phyloP scores from a whole-genome alignment of 2,113 vertebrate species.

The Oreocharis arfaki region DNA sequence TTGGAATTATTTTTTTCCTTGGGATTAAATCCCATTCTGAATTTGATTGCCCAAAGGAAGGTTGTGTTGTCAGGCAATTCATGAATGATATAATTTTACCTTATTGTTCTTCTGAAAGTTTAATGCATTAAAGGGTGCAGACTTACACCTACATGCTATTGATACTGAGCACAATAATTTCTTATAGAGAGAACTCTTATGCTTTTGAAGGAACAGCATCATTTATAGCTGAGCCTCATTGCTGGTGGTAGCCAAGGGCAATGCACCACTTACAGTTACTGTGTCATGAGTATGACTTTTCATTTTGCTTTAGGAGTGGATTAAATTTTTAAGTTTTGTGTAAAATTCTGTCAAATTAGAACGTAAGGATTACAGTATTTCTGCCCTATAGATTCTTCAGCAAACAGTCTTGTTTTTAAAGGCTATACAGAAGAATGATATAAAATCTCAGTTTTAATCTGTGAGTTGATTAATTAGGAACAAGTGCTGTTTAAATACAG shows the following conservation, averaged over 20 bases:
- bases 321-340: neutral
- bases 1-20: neutral
- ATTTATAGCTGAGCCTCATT: neutral
- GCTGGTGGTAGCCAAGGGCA: neutral
- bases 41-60: neutral
- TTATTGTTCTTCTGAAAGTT: neutral
- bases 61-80: neutral
- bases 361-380: neutral
- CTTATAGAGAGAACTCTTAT: neutral
- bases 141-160: neutral
- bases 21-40: neutral
- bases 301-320: neutral
- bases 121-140: neutral
- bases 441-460: neutral
- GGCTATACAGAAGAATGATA: neutral
- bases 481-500: neutral
- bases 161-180: neutral
- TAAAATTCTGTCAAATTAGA: neutral
- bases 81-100: neutral
- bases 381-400: neutral
- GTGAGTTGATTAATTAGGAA: neutral
- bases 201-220: neutral
- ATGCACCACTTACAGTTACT: neutral
- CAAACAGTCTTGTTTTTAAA: neutral
- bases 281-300: neutral